phyloP scores from a whole-genome alignment of 1,140 invertebrate species.

The Charaxes varanes region DNA sequence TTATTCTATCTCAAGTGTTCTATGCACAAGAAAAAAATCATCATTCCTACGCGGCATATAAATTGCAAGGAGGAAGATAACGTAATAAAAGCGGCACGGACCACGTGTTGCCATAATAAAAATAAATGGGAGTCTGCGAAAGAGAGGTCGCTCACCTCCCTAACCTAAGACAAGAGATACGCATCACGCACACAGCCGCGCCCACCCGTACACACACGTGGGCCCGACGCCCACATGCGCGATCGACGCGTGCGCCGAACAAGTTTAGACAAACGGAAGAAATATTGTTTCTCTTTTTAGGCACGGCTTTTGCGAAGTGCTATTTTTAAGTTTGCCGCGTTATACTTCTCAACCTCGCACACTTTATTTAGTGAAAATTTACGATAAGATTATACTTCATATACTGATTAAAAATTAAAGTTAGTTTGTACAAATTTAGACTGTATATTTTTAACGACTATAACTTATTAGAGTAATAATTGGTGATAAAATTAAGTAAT shows the following conservation, averaged over 20 bases:
- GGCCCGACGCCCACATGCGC: constrained; percentile 32
- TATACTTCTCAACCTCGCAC: not conserved
- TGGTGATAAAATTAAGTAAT: no score
- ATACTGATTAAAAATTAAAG: no score
- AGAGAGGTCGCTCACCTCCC: constrained; percentile 69
- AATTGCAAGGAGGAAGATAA: constrained; percentile 37
- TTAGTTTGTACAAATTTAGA: no score
- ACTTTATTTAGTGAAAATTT: no score
- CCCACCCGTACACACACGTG: constrained; percentile 29
- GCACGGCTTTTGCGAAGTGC: constrained; percentile 36
- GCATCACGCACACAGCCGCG: constrained; percentile 51
- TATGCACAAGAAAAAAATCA: not conserved
- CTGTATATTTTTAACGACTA: no score
- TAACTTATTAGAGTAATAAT: no score
- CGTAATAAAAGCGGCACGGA: constrained; percentile 51
- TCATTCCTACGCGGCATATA: not conserved
- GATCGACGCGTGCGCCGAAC: constrained; percentile 58
- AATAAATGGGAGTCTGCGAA: constrained; percentile 66
- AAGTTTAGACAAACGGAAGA: constrained; percentile 72
- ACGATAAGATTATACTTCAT: no score
- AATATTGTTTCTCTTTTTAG: constrained; percentile 71
- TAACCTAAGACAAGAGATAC: constrained; percentile 72
- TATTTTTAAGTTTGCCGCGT: constrained; percentile 4
- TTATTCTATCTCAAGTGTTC: no score
- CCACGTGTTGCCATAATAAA: constrained; percentile 70